Conservation (phyloP, 2,888 invertebrate species). For the Lasioglossum figueresi region DNA sequence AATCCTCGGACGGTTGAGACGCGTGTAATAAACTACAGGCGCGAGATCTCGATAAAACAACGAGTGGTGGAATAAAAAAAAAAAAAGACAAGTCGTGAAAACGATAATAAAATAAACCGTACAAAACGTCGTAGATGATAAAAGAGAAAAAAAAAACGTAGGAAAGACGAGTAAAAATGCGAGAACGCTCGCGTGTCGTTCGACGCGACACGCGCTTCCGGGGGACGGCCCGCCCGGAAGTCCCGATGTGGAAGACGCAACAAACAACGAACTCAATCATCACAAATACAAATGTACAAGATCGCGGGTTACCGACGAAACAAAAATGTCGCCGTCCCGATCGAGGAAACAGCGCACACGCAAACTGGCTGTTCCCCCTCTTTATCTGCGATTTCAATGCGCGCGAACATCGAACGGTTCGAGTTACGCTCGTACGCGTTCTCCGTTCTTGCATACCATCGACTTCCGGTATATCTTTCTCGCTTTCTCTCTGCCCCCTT, state of each 20-base stretch:
- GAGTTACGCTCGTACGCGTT: conserved; percentile 10
- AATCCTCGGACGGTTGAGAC: conserved; percentile 42
- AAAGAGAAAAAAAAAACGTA: neutral
- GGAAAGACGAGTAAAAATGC: neutral
- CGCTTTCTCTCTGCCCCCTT: neutral
- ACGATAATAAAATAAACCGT: neutral
- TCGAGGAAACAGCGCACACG: neutral
- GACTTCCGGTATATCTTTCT: conserved; percentile 3
- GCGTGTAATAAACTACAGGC: conserved; percentile 16
- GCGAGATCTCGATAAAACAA: conserved; percentile 12
- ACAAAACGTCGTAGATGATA: neutral
- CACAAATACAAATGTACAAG: conserved; percentile 51
- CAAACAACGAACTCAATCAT: conserved; percentile 41
- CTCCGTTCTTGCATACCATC: neutral
- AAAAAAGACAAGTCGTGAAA: neutral
- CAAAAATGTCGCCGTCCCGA: neutral
- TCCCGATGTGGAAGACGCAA: conserved; percentile 51
- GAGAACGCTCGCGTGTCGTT: neutral
- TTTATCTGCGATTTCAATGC: neutral
- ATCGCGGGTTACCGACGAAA: neutral
- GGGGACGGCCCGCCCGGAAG: conserved; percentile 4
- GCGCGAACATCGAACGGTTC: conserved; percentile 1
- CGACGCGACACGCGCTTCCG: neutral
- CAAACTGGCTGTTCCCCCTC: neutral
- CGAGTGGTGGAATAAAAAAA: conserved; percentile 13